Percentiles rank a stretch among this genome's conserved stretches.
Conservation (phyloP, 2,888 invertebrate species). For the Epinotia nisella region DNA sequence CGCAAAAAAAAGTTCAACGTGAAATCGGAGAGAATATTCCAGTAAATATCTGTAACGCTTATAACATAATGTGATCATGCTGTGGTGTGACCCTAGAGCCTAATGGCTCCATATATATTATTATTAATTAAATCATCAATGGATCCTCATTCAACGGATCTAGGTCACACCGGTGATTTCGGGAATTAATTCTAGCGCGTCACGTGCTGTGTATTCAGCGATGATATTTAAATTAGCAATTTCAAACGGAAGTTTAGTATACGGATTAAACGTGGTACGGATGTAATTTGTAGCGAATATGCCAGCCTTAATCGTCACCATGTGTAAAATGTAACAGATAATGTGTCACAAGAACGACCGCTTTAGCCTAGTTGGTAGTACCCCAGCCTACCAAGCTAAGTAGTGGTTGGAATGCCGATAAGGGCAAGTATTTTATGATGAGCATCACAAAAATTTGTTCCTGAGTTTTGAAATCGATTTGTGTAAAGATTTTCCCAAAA, state of each 20-base stretch:
- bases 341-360: neutral
- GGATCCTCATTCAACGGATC: neutral
- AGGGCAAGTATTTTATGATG: too few species aligned
- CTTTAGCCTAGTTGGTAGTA: neutral
- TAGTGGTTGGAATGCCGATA: too few species aligned
- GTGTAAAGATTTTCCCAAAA: too few species aligned
- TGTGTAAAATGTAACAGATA: neutral
- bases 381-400: too few species aligned
- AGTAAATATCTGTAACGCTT: neutral
- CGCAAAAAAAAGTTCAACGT: too few species aligned
- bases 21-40: too few species aligned
- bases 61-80: neutral
- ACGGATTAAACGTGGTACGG: neutral
- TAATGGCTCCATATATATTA: neutral
- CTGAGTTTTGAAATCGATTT: too few species aligned
- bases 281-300: neutral
- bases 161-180: constrained; percentile 18
- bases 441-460: too few species aligned
- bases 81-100: neutral
- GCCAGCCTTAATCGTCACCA: neutral
- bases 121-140: constrained; percentile 13
- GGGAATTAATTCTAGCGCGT: constrained; percentile 3
- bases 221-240: constrained; percentile 17
- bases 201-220: neutral
- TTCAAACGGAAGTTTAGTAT: constrained; percentile 9